Evolutionary conservation across 2,797 vertebrate species (phyloP).

Genomic region (Typhlichthys subterraneus): DNA sequence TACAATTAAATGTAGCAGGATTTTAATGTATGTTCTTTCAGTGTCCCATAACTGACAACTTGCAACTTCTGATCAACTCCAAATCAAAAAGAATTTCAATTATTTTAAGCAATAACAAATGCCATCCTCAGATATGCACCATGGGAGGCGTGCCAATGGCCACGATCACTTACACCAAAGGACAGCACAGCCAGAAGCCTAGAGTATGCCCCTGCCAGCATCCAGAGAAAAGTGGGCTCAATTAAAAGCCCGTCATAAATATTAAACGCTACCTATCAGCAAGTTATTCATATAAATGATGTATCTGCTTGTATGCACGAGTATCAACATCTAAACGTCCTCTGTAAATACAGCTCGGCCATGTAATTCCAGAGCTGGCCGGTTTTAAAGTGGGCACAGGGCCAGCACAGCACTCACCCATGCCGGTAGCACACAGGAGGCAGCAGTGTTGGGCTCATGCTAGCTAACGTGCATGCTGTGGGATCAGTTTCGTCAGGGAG

Average conservation of each 20-base stretch:
- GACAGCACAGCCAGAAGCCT: conserved; percentile 30
- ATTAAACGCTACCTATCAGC: conserved; percentile 68
- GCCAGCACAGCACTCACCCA: conserved; percentile 67
- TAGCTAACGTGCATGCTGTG: conserved; percentile 33
- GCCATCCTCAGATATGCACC: too few species aligned
- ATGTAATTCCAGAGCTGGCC: conserved; percentile 67
- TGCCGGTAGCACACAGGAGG: conserved; percentile 47
- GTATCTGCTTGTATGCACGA: conserved; percentile 65
- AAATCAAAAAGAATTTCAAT: too few species aligned
- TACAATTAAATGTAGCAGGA: background rate
- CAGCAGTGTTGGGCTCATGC: conserved; percentile 58
- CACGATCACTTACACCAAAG: conserved; percentile 41
- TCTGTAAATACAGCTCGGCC: conserved; percentile 73
- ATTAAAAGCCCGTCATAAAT: conserved; percentile 73
- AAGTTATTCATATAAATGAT: conserved; percentile 70
- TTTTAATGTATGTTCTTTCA: too few species aligned
- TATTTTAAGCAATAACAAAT: too few species aligned
- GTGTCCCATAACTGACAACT: too few species aligned
- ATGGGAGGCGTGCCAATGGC: conserved; percentile 4
- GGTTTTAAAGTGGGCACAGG: conserved; percentile 44
- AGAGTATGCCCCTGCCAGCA: conserved; percentile 39
- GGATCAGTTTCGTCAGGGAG: conserved; percentile 59
- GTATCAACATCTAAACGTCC: conserved; percentile 68
- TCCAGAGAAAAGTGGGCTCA: conserved; percentile 55
- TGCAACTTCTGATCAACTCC: too few species aligned